Evolutionary conservation across 2,888 invertebrate species (phyloP), one percentile per base, ranked within the genome.

Genomic region (Globia sparganii): DNA sequence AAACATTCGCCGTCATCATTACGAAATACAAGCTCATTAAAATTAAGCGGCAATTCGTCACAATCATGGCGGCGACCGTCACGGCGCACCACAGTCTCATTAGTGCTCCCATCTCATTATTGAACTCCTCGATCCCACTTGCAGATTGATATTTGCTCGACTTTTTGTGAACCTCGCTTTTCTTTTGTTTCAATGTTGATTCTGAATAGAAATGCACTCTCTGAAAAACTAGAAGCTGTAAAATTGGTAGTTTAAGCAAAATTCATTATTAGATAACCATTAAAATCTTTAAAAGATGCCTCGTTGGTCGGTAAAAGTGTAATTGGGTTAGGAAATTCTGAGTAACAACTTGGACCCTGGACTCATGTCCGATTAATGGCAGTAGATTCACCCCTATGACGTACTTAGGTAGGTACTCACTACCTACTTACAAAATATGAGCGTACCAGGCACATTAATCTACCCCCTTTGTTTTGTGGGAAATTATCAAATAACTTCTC

Each of bases 101-200:
- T 84, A 83, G 70, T 65, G 18, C 62, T 56, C 3, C 49, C 64
- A 18, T 72, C 71, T 82, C 68, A 79, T 82, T 84, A 79, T 43
- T 65, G 46, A 75, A 68, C 71, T 62, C 40, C 75, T 75, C 71
- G 8, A 65, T 75, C 40, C 40, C 37, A 62, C 43, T 64, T 40
- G 11, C 59, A 59, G 49, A 59, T 40, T 61, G 68, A 81, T 76
- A 71, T 83, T 83, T 83, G 15, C 25, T 71, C 31, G 62, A 61
- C 21, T 71, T 74, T 71, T 74, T 71, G 40, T 25, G 13, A n/a
- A n/a, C 68, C 15, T 46, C 21, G 13, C 18, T 59, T 73, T 71
- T 53, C 53, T 56, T 64, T 37, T 34, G 8, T 53, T 31, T 46
- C 56, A 49, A 67, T 49, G 71, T 59, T 53, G n/a, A 49, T 49